Conservation (phyloP, 2,113 vertebrate species). For the Brachyistius frenatus region DNA sequence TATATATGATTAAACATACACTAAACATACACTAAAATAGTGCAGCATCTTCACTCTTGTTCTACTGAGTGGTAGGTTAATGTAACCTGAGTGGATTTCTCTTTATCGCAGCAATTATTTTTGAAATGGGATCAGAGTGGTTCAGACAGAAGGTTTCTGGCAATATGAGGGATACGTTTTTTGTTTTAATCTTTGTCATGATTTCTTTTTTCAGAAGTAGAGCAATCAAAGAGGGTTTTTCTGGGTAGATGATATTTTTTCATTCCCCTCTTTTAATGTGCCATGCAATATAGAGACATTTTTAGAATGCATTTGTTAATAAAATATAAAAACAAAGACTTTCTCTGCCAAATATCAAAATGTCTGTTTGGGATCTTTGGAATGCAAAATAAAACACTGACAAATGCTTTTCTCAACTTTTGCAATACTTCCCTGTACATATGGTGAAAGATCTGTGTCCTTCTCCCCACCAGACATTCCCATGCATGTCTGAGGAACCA, state of each 20-base stretch:
- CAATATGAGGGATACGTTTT: too few species aligned
- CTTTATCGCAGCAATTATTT: too few species aligned
- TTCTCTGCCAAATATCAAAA: background rate
- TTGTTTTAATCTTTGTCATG: too few species aligned
- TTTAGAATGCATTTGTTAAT: constrained; percentile 13
- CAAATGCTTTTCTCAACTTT: constrained; percentile 9
- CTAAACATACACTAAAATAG: too few species aligned
- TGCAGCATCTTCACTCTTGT: too few species aligned
- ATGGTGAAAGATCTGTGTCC: constrained; percentile 31
- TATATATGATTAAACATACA: too few species aligned
- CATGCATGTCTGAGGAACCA: constrained; percentile 53
- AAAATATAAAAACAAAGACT: constrained; percentile 20
- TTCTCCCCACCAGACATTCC: constrained; percentile 47
- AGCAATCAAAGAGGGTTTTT: background rate
- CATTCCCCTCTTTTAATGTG: constrained; percentile 7
- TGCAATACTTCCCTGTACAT: constrained; percentile 18
- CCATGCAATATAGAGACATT: background rate
- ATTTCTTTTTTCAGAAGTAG: background rate
- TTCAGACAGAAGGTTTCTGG: too few species aligned
- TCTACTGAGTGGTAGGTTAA: too few species aligned
- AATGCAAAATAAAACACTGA: constrained; percentile 13
- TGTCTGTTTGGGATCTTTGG: background rate
- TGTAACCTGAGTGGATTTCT: too few species aligned
- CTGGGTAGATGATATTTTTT: background rate
- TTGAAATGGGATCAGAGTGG: too few species aligned